A percentile compares a stretch with the other conserved stretches of the same genome.
phyloP scores from a whole-genome alignment of 2,888 invertebrate genomes.

The Leucozona laternaria region DNA sequence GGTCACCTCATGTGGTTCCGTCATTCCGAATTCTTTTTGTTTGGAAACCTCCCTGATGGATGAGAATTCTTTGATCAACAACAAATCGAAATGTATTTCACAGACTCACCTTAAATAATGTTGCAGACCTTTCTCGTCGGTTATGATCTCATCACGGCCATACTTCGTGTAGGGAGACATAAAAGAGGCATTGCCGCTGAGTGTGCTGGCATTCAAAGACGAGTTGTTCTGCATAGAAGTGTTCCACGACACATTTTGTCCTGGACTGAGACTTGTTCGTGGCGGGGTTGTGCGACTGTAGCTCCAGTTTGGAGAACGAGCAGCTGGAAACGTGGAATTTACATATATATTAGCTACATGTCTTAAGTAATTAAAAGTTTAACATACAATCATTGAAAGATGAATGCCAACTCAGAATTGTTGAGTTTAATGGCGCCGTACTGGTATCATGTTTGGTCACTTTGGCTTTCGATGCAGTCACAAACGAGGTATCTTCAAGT shows the following conservation, averaged over 20 bases:
- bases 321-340: conserved; percentile 33
- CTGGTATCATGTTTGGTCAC: conserved; percentile 28
- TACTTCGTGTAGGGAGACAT: conserved; percentile 81
- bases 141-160: conserved; percentile 83
- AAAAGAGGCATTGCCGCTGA: conserved; percentile 80
- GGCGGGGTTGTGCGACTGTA: conserved; percentile 79
- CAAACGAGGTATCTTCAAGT: conserved; percentile 80
- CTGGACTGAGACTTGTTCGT: conserved; percentile 79
- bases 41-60: conserved; percentile 78
- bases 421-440: conserved; percentile 77
- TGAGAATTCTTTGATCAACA: not conserved
- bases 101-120: conserved; percentile 83
- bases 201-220: conserved; percentile 79
- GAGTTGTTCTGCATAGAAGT: conserved; percentile 79
- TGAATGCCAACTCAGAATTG: conserved; percentile 83
- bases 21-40: conserved; percentile 79
- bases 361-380: not conserved
- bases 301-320: conserved; percentile 79
- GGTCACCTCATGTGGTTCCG: conserved; percentile 78
- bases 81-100: not conserved
- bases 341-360: too few species aligned
- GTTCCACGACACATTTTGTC: conserved; percentile 78
- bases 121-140: conserved; percentile 84
- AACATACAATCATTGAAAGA: conserved; percentile 82
- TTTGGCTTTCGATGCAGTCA: conserved; percentile 70